Base-by-base conservation (phyloP, 1,140 invertebrate species). In the Papilio dardanus region DNA sequence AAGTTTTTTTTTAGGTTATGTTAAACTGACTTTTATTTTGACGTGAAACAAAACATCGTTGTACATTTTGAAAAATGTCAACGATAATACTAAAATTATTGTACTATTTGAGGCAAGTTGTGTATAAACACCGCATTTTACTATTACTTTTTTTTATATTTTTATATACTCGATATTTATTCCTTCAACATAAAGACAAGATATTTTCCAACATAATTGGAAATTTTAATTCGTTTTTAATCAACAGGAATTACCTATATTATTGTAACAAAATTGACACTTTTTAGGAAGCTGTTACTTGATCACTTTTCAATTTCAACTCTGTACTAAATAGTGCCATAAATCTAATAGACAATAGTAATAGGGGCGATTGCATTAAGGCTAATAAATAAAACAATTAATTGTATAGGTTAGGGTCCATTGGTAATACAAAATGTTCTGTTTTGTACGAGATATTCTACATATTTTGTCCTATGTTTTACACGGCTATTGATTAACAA, bases 361-460 rank as follows among this genome's bases (percentile, higher is more conserved):
- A 2, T 21, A 31, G 21, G 37, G 68, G 37, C 21, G 37, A 30
- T 54, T 40, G 66, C 35, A n/a, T 31, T 73, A 54, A 73, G 7
- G 46, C 21, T 58, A 31, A 31, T 73, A 58, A 33, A 50, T 50
- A 71, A 73, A 71, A 71, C 69, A 31, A 28, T 71, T 71, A 50
- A 71, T 71, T 71, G 24, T 42, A 37, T 58, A 54, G 68, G 46
- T 54, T 54, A 46, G 30, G 46, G 28, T 73, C 46, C 46, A 73
- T 73, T 54, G 46, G n/a, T 33, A 58, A 30, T 37, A 50, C 69
- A 71, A 19, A 73, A 54, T 21, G n/a, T n/a, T 73, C 71, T n/a
- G 71, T 37, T 73, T 33, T 73, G 42, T 73, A 33, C n/a, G n/a
- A n/a, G n/a, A n/a, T n/a, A n/a, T n/a, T 46, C 24, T 30, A n/a